Conservation (phyloP, 2,888 invertebrate species). For the Melikaiella ostensackeni region DNA sequence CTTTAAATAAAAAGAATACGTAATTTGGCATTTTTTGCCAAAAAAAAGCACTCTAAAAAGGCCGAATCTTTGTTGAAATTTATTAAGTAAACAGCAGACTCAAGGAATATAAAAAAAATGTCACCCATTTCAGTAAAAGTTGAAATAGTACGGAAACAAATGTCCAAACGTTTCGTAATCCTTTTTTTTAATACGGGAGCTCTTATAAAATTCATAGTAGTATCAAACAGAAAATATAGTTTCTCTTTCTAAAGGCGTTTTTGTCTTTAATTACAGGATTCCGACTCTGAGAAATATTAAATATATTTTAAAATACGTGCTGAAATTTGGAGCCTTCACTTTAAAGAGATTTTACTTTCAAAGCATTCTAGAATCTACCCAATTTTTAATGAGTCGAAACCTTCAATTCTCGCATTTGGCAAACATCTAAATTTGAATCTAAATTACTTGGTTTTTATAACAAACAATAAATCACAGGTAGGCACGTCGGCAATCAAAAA, state of each 20-base stretch:
- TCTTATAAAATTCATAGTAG: conserved; percentile 1
- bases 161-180: not conserved
- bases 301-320: not conserved
- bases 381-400: not conserved
- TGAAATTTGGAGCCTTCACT: not conserved
- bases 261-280: not conserved
- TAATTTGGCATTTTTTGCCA: not conserved
- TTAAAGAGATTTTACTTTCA: not conserved
- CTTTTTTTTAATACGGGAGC: not conserved
- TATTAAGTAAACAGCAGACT: not conserved
- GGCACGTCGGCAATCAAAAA: conserved; percentile 20
- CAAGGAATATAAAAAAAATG: not conserved
- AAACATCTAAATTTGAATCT: not conserved
- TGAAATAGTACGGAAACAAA: not conserved
- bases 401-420: not conserved
- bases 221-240: not conserved
- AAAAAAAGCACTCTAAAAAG: not conserved
- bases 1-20: not conserved
- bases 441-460: not conserved
- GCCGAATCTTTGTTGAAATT: not conserved
- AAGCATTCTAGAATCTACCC: not conserved
- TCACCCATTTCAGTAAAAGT: not conserved
- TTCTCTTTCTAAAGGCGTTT: not conserved
- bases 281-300: not conserved
- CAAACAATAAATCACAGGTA: conserved; percentile 24